Evolutionary conservation across 2,797 vertebrate genomes (phyloP), one percentile per base, ranked within the genome.

Genomic region (Gobionotothen gibberifrons): DNA sequence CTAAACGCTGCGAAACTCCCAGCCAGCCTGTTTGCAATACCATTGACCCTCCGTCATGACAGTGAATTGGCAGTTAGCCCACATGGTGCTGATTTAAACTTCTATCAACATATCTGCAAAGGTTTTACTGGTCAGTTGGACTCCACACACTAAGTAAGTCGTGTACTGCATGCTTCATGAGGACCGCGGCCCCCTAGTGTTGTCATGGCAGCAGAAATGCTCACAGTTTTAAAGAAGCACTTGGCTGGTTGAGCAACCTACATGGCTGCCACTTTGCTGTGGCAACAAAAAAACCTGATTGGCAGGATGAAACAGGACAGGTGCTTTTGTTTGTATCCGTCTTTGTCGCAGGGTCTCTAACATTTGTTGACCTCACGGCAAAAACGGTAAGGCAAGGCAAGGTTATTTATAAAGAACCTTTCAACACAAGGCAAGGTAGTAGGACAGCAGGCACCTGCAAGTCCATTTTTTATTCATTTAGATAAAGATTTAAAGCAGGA

Each of bases 181-280:
- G n/a, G 59, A 39, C 82, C 10, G 3, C 3, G 6, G 58, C 57
- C 64, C 47, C 22, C 6, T 12, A 13, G 17, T 39, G 75, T 71
- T 72, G 69, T 61, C 71, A 83, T 81, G 66, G 81, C 54, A 64
- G 46, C 60, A 79, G 51, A 72, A 75, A 73, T 4, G 36, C 67
- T 65, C 0, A 16, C 44, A 49, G 58, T 22, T 55, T 26, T 73
- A 40, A 69, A 49, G 74, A 65, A 78, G 32, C 26, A 21, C 67
- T 80, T 62, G 72, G 55, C 61, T 22, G 65, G 32, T 61, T 49
- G 56, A 61, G 61, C 12, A 15, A 71, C 68, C 57, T 74, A 52
- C 58, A 79, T 64, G 61, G 53, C 53, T 68, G 73, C 51, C 49
- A 60, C 47, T 49, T 73, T 26, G n/a, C 71, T 55, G 40, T 36